phyloP scores from a whole-genome alignment of 1,140 invertebrate genomes.

The Eulimnadia texana region DNA sequence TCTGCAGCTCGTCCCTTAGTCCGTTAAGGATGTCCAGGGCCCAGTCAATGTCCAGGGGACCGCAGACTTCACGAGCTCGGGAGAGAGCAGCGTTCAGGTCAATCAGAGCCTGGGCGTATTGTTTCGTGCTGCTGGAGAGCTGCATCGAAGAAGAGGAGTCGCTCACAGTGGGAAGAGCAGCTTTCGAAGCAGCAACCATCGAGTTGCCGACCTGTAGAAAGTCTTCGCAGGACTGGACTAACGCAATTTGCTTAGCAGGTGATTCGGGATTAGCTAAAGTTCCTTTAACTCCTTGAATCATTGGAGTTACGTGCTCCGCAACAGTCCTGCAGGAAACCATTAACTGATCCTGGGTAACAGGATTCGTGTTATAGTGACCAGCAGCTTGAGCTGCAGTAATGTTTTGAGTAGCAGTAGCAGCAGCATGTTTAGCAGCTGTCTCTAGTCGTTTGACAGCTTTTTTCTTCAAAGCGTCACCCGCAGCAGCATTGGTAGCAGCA shows the following conservation, averaged over 20 bases:
- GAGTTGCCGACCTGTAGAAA: slow-evolving; percentile 48
- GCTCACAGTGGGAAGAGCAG: slow-evolving; percentile 67
- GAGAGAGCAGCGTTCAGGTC: slow-evolving; percentile 65
- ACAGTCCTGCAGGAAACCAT: slow-evolving; percentile 59
- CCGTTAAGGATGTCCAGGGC: slow-evolving; percentile 52
- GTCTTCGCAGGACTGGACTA: slow-evolving; percentile 74
- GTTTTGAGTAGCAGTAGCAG: slow-evolving; percentile 76
- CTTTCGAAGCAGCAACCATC: slow-evolving; percentile 31
- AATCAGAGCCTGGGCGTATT: slow-evolving; percentile 54
- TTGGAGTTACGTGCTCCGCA: slow-evolving; percentile 58
- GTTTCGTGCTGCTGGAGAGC: slow-evolving; percentile 52
- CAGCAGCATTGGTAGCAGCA: slow-evolving; percentile 68
- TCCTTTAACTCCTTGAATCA: slow-evolving; percentile 67
- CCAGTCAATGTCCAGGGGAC: slow-evolving; percentile 67
- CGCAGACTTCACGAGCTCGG: slow-evolving; percentile 72
- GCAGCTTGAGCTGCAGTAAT: slow-evolving; percentile 60
- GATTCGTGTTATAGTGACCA: slow-evolving; percentile 51
- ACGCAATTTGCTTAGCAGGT: slow-evolving; percentile 55
- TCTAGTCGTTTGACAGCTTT: slow-evolving; percentile 60
- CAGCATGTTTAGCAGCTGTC: slow-evolving; percentile 68
- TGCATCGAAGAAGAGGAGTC: slow-evolving; percentile 63
- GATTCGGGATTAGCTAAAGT: slow-evolving; percentile 53
- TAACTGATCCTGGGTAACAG: slow-evolving; percentile 51
- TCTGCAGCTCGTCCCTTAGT: slow-evolving; percentile 64
- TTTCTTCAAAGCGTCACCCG: slow-evolving; percentile 57